Percentiles rank a stretch among this genome's conserved stretches.
phyloP scores from a whole-genome alignment of 2,888 invertebrate genomes.

The Acrocera orbiculus region DNA sequence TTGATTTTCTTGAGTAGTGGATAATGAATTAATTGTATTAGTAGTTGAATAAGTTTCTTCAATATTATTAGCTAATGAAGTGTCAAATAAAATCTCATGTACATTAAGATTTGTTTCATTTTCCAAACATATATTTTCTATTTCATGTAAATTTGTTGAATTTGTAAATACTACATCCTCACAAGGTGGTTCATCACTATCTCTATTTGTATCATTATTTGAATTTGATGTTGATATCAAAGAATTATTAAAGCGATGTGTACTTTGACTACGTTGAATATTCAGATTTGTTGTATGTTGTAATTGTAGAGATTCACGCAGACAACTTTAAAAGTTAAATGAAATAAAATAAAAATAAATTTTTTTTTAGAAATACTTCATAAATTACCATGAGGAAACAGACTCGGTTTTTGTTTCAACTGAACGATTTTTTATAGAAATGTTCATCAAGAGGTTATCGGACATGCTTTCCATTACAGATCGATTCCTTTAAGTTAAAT shows the following conservation, averaged over 20 bases:
- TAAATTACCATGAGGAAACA: slow-evolving; percentile 23
- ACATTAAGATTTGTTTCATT: neutral
- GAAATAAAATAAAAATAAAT: neutral
- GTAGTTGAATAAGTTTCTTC: slow-evolving; percentile 11
- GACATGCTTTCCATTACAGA: slow-evolving; percentile 32
- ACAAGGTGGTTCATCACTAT: slow-evolving; percentile 12
- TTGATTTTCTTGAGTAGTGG: slow-evolving; percentile 13
- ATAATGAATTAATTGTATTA: slow-evolving; percentile 15
- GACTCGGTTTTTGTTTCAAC: slow-evolving; percentile 24
- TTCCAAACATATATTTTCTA: neutral
- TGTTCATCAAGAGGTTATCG: slow-evolving; percentile 28
- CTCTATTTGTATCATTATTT: slow-evolving; percentile 15
- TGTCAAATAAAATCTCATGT: slow-evolving; percentile 4
- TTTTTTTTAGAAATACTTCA: neutral
- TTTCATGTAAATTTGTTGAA: neutral
- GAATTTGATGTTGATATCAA: neutral
- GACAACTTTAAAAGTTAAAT: slow-evolving; percentile 18
- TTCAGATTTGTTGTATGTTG: slow-evolving; percentile 32
- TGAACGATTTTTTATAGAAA: slow-evolving; percentile 31
- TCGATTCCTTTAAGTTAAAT: slow-evolving; percentile 20
- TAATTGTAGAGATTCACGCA: slow-evolving; percentile 29
- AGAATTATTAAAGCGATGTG: slow-evolving; percentile 23
- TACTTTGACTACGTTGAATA: slow-evolving; percentile 32
- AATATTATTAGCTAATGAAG: slow-evolving; percentile 1
- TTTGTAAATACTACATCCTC: slow-evolving; percentile 9